These are phyloP conservation scores for Goniozus legneri DNA, from an alignment of 1,140 invertebrate genomes.

Conservation along the genomic window DNA sequence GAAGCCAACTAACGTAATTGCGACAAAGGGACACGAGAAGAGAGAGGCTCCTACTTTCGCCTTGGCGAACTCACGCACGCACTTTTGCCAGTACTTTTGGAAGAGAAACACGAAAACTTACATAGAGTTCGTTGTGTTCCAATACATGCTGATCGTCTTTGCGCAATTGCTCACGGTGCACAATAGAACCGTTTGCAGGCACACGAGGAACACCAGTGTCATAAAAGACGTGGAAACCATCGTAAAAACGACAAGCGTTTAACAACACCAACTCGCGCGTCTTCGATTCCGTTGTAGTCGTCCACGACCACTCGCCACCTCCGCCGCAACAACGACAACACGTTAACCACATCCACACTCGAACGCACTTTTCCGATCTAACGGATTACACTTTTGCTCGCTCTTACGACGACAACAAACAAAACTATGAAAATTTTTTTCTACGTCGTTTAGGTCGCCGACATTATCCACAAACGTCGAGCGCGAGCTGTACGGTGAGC, in stretches of 20 bases:
- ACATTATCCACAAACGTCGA: no score
- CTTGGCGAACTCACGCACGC: no score
- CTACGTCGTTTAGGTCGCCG: no score
- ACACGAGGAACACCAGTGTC: conserved; percentile 69
- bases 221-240: conserved; percentile 62
- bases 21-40: no score
- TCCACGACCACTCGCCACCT: conserved; percentile 40
- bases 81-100: no score
- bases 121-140: conserved; percentile 82
- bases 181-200: conserved; percentile 73
- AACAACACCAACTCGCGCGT: no score
- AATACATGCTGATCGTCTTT: conserved; percentile 80
- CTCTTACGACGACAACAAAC: no score
- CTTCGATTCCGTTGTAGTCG: conserved; percentile 19
- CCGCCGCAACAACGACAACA: conserved; percentile 7
- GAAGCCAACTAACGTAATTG: no score
- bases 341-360: neutral
- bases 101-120: conserved; percentile 47
- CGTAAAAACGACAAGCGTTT: conserved; percentile 41
- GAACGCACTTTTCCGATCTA: neutral
- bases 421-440: no score
- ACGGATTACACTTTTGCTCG: no score
- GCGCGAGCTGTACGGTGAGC: no score
- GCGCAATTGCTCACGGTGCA: conserved; percentile 73
- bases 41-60: no score